Conservation (phyloP, 2,797 vertebrate genomes). For the Sebastiscus albofasciatus region DNA sequence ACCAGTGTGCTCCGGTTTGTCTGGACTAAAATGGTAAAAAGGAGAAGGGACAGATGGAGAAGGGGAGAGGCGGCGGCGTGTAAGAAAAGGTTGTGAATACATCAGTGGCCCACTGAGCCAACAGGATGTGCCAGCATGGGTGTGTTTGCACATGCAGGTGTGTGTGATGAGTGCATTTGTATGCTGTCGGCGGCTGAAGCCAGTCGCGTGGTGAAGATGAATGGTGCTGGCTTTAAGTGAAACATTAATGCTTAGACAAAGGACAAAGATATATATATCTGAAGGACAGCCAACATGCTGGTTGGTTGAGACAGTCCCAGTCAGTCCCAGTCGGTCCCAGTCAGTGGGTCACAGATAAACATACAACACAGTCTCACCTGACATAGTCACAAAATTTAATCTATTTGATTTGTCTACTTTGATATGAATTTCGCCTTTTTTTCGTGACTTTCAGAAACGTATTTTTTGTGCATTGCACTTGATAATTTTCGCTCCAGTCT, state of each 20-base stretch:
- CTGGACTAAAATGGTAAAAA: background rate
- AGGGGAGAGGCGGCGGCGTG: conserved; percentile 2
- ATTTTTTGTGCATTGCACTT: too few species aligned
- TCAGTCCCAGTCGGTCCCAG: background rate
- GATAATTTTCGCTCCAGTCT: accelerated
- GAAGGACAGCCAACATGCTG: too few species aligned
- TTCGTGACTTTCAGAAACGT: too few species aligned
- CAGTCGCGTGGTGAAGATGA: conserved; percentile 33
- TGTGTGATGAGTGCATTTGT: conserved; percentile 36
- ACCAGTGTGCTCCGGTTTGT: conserved; percentile 6
- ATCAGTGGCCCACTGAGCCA: conserved; percentile 24
- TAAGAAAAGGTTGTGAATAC: conserved; percentile 26
- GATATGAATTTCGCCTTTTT: too few species aligned
- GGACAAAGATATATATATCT: background rate
- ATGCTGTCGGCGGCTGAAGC: conserved; percentile 41
- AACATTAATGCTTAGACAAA: conserved; percentile 13
- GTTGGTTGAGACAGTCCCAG: too few species aligned
- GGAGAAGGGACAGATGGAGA: conserved; percentile 20
- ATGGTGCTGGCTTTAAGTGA: conserved; percentile 27
- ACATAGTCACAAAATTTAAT: accelerated
- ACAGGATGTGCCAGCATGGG: conserved; percentile 29
- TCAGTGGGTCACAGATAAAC: background rate
- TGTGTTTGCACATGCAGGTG: conserved; percentile 34
- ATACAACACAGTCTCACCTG: too few species aligned
- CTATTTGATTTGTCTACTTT: too few species aligned